Percentiles rank a stretch among this genome's conserved stretches.
phyloP scores from a whole-genome alignment of 2,797 vertebrate genomes.

The Peromyscus melanophrys region DNA sequence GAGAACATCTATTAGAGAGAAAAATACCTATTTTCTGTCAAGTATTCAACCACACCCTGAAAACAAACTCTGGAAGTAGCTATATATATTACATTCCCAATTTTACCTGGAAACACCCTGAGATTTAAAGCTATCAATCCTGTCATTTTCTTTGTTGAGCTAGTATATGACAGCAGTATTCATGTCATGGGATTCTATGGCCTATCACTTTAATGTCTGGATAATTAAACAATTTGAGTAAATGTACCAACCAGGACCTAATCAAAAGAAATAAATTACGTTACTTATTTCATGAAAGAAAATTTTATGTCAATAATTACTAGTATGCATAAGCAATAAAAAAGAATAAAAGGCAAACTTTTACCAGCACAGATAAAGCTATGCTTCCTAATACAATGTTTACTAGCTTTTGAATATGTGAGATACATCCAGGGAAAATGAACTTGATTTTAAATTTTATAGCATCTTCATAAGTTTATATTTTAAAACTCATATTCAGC shows the following conservation, averaged over 20 bases:
- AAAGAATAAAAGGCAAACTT: neutral
- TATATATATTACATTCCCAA: neutral
- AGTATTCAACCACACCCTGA: neutral
- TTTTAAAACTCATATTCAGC: neutral
- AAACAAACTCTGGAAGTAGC: neutral
- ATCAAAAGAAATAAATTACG: constrained; percentile 2
- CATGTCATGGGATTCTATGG: neutral
- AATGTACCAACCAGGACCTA: neutral
- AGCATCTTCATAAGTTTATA: neutral
- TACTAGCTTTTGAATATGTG: neutral
- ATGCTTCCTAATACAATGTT: neutral
- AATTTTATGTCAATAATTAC: constrained; percentile 26
- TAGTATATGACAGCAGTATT: neutral
- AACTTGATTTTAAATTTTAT: constrained; percentile 21
- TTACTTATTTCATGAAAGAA: constrained; percentile 3
- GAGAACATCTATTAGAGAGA: neutral
- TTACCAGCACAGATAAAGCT: neutral
- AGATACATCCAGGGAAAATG: neutral
- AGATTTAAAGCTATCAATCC: neutral
- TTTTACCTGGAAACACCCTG: neutral
- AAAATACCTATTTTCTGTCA: neutral
- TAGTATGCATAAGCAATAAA: neutral
- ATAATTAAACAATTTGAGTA: constrained; percentile 35
- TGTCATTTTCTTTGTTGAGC: neutral
- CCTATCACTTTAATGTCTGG: neutral